phyloP scores from a whole-genome alignment of 2,888 invertebrate genomes.

The Pristionchus japonicus region DNA sequence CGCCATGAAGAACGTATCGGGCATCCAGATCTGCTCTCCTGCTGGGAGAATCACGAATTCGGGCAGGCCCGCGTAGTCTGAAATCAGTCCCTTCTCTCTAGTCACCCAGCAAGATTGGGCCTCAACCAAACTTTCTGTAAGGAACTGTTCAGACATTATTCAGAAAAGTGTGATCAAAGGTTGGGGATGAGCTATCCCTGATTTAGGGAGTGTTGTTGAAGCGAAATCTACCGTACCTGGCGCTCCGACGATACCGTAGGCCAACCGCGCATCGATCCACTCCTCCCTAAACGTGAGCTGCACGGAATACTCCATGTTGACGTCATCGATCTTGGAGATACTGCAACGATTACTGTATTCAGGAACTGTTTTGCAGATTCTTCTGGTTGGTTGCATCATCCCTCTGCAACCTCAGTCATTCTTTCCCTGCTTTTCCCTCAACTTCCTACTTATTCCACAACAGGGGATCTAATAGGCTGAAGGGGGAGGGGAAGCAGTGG shows the following conservation, averaged over 20 bases:
- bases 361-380: no score
- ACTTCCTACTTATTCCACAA: conserved; percentile 41
- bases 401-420: neutral
- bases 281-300: conserved; percentile 97
- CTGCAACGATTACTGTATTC: conserved; percentile 52
- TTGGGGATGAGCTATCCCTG: no score
- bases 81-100: neutral
- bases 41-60: conserved; percentile 73
- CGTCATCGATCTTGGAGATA: conserved; percentile 74
- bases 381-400: neutral
- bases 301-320: conserved; percentile 81
- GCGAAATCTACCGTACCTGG: neutral
- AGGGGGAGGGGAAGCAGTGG: neutral
- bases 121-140: no score
- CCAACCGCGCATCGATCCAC: conserved; percentile 90
- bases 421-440: neutral
- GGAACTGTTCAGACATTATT: no score
- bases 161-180: no score
- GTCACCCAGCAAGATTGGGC: no score
- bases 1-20: conserved; percentile 89
- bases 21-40: conserved; percentile 92
- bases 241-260: conserved; percentile 64
- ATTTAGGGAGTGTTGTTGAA: no score
- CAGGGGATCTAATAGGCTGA: conserved; percentile 39
- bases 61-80: conserved; percentile 56